These are phyloP conservation scores for Petroica traversi DNA, from an alignment of 2,113 vertebrate species.

Conservation along the genomic window DNA sequence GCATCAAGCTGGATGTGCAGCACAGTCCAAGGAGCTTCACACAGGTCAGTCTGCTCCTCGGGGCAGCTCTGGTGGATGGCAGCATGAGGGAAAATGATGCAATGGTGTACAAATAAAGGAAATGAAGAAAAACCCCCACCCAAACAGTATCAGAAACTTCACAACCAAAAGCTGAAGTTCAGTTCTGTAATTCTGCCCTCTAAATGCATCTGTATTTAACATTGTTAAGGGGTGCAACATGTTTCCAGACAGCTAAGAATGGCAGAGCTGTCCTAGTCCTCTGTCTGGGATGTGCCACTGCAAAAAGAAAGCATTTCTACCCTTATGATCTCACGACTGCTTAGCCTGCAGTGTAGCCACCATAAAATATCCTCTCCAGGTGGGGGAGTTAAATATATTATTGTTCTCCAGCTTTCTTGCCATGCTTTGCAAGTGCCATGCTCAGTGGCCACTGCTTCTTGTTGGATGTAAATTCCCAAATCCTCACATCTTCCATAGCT, in stretches of 20 bases:
- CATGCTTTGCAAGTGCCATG: background rate
- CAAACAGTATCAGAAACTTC: background rate
- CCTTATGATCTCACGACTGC: accelerated
- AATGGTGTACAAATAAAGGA: background rate
- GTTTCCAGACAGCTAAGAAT: background rate
- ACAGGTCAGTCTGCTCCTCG: background rate
- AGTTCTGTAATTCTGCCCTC: background rate
- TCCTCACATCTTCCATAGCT: background rate
- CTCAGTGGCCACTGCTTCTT: background rate
- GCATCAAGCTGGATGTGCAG: background rate
- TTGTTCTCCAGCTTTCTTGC: background rate
- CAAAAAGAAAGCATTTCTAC: background rate
- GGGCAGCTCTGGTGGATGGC: background rate
- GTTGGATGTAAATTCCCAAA: background rate
- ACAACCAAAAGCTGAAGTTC: background rate
- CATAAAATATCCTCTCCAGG: background rate
- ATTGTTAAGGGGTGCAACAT: background rate
- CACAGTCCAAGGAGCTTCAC: background rate
- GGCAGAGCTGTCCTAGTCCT: background rate
- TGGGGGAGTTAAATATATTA: background rate
- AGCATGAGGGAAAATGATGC: background rate
- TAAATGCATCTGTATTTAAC: background rate
- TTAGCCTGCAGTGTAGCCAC: background rate
- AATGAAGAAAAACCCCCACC: background rate
- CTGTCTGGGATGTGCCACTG: background rate